A percentile compares a stretch with the other conserved stretches of the same genome.
Conservation (phyloP, 2,797 vertebrate species). For the Smutsia temminckii region DNA sequence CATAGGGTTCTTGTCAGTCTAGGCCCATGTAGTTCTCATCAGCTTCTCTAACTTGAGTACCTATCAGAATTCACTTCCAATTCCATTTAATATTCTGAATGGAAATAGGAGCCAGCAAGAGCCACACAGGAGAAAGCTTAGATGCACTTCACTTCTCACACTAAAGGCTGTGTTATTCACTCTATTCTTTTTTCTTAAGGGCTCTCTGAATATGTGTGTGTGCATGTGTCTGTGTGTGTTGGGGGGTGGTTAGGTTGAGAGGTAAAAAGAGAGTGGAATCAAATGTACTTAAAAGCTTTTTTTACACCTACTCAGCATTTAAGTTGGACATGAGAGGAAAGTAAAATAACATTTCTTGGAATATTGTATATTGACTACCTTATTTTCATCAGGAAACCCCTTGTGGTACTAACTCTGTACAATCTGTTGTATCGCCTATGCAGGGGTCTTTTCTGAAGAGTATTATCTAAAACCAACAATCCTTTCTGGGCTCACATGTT, state of each 20-base stretch:
- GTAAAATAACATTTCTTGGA: not conserved
- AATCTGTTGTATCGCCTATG: not conserved
- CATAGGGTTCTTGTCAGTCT: not conserved
- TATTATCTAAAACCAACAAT: not conserved
- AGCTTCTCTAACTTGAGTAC: not conserved
- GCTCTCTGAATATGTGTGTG: not conserved
- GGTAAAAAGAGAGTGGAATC: not conserved
- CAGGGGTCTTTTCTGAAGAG: not conserved
- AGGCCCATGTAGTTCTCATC: not conserved
- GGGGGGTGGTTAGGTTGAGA: rapidly evolving
- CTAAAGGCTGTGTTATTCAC: not conserved
- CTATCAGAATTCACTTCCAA: not conserved
- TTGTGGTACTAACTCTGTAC: not conserved
- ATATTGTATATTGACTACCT: not conserved
- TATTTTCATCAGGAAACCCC: not conserved
- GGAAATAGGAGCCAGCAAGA: not conserved
- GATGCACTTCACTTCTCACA: not conserved
- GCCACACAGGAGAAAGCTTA: not conserved
- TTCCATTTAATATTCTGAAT: not conserved
- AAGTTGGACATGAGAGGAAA: not conserved
- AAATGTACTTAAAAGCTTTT: not conserved
- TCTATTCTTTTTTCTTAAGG: not conserved
- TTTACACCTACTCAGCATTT: not conserved
- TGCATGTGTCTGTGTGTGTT: no score
- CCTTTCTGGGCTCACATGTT: not conserved